Evolutionary conservation across 2,113 vertebrate genomes (phyloP).

Genomic region (Gadus macrocephalus): DNA sequence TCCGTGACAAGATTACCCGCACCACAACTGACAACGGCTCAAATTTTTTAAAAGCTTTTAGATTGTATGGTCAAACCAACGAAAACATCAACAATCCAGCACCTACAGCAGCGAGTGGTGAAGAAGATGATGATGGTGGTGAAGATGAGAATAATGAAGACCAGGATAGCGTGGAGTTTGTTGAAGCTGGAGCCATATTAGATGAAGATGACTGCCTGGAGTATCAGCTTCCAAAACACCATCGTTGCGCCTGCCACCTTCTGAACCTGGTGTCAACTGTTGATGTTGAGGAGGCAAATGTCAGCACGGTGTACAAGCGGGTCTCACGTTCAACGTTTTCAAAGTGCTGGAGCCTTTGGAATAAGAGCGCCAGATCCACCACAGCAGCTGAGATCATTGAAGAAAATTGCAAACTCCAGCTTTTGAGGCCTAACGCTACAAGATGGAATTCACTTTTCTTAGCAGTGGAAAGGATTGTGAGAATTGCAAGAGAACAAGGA

Average conservation of each 20-base stretch:
- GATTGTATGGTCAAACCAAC: neutral
- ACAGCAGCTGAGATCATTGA: slow-evolving; percentile 18
- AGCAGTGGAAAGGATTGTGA: slow-evolving; percentile 28
- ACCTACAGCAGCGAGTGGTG: neutral
- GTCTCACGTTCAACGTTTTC: slow-evolving; percentile 22
- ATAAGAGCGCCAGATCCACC: neutral
- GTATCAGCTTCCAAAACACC: slow-evolving; percentile 31
- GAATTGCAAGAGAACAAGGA: slow-evolving; percentile 21
- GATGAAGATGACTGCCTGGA: slow-evolving; percentile 34
- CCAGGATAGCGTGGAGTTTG: slow-evolving; percentile 18
- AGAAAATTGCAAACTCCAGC: slow-evolving; percentile 23
- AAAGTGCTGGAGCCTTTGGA: slow-evolving; percentile 23
- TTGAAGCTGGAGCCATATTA: slow-evolving; percentile 25
- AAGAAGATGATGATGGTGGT: neutral
- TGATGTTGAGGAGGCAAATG: slow-evolving; percentile 24
- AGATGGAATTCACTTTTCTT: slow-evolving; percentile 34
- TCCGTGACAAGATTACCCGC: slow-evolving; percentile 21
- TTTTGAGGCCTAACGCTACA: slow-evolving; percentile 27
- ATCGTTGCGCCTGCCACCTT: neutral
- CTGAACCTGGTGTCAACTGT: slow-evolving; percentile 29
- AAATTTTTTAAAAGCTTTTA: neutral
- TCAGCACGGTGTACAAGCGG: slow-evolving; percentile 10
- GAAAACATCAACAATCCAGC: neutral
- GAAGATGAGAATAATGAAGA: neutral
- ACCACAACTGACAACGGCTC: slow-evolving; percentile 28